Evolutionary conservation across 2,113 vertebrate species (phyloP).

Genomic region (Synchiropus splendidus): DNA sequence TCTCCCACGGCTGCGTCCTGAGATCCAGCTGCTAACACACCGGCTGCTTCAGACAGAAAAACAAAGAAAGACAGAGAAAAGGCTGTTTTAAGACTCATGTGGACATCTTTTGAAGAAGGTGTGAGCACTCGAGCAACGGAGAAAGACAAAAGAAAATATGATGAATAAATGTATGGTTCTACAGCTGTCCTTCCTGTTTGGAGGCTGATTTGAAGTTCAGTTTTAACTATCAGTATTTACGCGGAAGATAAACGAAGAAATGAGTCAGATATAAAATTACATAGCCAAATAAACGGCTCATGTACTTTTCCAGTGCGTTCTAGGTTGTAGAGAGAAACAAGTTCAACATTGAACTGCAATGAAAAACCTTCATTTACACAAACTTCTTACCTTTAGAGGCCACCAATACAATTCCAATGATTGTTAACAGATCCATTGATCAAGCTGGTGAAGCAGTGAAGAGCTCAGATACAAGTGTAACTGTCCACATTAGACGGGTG

Average conservation of each 20-base stretch:
- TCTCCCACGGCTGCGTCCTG: slow-evolving; percentile 13
- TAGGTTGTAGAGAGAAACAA: too few species aligned
- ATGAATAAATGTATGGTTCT: neutral
- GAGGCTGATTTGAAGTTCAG: neutral
- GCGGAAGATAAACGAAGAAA: too few species aligned
- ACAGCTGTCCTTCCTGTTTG: neutral
- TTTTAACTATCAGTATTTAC: neutral
- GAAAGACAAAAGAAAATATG: neutral
- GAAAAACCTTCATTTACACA: too few species aligned
- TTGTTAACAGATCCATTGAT: slow-evolving; percentile 15
- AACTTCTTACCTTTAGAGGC: slow-evolving; percentile 26
- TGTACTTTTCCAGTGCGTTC: too few species aligned
- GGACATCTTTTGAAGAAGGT: too few species aligned
- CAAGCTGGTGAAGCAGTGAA: neutral
- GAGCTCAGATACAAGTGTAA: neutral
- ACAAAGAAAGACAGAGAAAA: too few species aligned
- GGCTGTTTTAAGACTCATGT: too few species aligned
- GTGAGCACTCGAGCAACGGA: too few species aligned
- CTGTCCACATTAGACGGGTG: neutral
- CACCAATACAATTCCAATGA: slow-evolving; percentile 4
- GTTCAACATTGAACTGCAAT: too few species aligned
- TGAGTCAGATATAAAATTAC: too few species aligned
- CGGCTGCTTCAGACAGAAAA: slow-evolving; percentile 11
- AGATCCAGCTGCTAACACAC: slow-evolving; percentile 18
- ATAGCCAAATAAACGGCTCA: too few species aligned